Percentiles rank a stretch among this genome's conserved stretches.
Evolutionary conservation across 2,888 invertebrate species (phyloP).

Genomic region (Choreutis nemorana): DNA sequence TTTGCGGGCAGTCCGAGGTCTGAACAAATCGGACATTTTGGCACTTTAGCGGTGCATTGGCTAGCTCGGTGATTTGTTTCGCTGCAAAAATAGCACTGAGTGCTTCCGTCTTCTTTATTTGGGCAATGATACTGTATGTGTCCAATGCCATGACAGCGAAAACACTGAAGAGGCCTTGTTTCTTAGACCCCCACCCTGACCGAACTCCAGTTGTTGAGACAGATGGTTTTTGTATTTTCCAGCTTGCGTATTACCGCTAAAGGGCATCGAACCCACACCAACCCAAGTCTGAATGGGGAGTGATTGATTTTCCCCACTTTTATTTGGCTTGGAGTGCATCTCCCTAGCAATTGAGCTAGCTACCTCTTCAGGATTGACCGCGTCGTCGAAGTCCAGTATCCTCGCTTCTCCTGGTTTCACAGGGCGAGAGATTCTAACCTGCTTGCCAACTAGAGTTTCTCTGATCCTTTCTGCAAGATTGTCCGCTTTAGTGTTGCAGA

Average conservation of each 20-base stretch:
- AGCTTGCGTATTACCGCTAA: slow-evolving; percentile 4
- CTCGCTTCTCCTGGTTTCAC: background rate
- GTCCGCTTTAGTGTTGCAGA: background rate
- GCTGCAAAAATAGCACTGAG: slow-evolving; percentile 8
- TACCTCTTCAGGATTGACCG: background rate
- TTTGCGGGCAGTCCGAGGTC: too few relatives aligned
- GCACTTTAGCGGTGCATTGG: slow-evolving; percentile 5
- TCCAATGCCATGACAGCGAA: slow-evolving; percentile 10
- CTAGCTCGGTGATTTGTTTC: slow-evolving; percentile 8
- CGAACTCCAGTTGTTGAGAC: slow-evolving; percentile 5
- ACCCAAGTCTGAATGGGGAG: slow-evolving; percentile 2
- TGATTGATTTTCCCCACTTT: slow-evolving; percentile 3
- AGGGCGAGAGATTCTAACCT: background rate
- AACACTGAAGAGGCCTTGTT: slow-evolving; percentile 9
- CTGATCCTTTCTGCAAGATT: background rate
- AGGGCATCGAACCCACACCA: slow-evolving; percentile 6
- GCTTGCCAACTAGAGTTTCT: background rate
- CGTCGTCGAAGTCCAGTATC: background rate
- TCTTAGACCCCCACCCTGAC: slow-evolving; percentile 4
- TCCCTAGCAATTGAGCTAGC: too few relatives aligned
- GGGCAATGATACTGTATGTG: slow-evolving; percentile 8
- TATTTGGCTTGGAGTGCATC: too few relatives aligned
- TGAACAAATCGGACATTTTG: slow-evolving; percentile 8
- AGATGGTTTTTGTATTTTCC: background rate
- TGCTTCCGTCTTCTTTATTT: slow-evolving; percentile 6